Conservation (phyloP, 1,140 invertebrate genomes). For the Cydia strobilella region DNA sequence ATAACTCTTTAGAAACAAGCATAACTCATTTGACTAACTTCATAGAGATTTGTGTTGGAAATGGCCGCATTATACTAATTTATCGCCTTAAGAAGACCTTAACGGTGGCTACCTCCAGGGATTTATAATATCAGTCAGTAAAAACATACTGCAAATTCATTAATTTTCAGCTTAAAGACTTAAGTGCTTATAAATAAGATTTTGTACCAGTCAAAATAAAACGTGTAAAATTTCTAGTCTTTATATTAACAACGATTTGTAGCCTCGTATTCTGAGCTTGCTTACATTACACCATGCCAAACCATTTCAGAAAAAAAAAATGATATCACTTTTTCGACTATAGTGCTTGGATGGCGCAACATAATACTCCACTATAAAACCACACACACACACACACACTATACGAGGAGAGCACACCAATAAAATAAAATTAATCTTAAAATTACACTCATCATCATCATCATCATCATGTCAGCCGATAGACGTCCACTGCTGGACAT, state of each 20-base stretch:
- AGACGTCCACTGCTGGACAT: no score
- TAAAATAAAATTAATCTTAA: no score
- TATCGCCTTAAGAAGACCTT: constrained; percentile 70
- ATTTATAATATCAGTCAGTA: constrained; percentile 47
- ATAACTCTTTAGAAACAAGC: constrained; percentile 75
- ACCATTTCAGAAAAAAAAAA: no score
- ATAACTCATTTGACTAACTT: constrained; percentile 70
- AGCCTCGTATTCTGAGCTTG: no score
- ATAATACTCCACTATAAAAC: no score
- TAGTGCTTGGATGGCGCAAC: no score
- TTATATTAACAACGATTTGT: background rate
- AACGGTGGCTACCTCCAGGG: constrained; percentile 60
- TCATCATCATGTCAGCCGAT: no score
- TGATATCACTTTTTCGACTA: no score
- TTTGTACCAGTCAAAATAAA: background rate
- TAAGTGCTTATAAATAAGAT: background rate
- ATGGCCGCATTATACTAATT: constrained; percentile 77
- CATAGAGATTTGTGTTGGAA: constrained; percentile 69
- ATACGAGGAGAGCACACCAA: no score
- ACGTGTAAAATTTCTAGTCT: background rate
- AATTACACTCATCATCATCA: no score
- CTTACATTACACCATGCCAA: no score
- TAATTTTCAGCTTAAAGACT: constrained; percentile 35
- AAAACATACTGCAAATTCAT: constrained; percentile 40
- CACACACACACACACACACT: no score